A percentile compares a stretch with the other conserved stretches of the same genome.
Evolutionary conservation across 2,797 vertebrate species (phyloP).

Genomic region (Heterohyrax brucei): DNA sequence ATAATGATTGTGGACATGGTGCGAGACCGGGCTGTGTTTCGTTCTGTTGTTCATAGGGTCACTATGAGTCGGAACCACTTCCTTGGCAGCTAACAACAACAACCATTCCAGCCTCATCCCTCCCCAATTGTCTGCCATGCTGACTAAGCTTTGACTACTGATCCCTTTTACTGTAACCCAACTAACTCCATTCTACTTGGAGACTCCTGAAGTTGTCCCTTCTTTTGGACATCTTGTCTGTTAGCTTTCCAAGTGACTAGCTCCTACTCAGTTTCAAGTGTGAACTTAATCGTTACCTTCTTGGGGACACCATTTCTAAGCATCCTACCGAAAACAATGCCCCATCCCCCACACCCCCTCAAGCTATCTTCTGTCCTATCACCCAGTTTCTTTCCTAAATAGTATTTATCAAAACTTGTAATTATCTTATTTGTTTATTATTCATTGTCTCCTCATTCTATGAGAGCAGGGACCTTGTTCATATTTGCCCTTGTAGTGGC

Average conservation of each 20-base stretch:
- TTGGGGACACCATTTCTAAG: neutral
- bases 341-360: neutral
- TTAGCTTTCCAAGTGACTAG: neutral
- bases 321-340: neutral
- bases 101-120: neutral
- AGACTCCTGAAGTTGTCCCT: neutral
- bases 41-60: no score
- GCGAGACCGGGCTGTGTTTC: no score
- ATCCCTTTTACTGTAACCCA: neutral
- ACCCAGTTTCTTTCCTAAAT: neutral
- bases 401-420: neutral
- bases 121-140: neutral
- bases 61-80: no score
- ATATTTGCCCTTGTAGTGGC: neutral
- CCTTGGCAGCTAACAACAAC: no score
- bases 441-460: neutral
- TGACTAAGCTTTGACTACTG: no score
- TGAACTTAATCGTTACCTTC: neutral
- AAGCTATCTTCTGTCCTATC: neutral
- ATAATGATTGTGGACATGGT: no score
- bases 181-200: neutral
- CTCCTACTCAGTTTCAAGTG: neutral
- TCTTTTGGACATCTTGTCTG: neutral
- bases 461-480: neutral
- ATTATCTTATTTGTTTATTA: neutral